Evolutionary conservation across 2,797 vertebrate species (phyloP).

Genomic region (Propithecus perrieri): DNA sequence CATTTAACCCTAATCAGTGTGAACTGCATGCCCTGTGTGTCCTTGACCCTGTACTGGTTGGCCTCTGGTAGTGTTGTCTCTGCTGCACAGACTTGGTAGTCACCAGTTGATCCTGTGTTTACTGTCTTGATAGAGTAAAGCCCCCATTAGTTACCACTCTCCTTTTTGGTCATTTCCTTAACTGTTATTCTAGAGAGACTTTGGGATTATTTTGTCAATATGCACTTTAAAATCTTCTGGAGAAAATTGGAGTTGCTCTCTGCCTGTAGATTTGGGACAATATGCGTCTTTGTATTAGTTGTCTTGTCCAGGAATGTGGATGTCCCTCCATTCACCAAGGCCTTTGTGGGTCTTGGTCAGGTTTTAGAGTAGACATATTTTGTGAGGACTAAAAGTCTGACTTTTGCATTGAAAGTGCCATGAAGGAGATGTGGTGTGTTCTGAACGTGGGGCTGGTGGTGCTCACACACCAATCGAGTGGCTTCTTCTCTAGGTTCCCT

Average conservation of each 20-base stretch:
- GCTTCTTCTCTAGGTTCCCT: conserved; percentile 91
- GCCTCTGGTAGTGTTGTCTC: rapidly evolving
- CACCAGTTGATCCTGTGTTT: neutral
- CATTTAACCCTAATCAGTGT: no score
- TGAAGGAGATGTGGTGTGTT: neutral
- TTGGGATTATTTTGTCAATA: neutral
- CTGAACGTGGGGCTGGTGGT: rapidly evolving
- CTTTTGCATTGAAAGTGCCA: neutral
- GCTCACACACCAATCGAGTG: neutral
- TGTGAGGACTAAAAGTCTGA: neutral
- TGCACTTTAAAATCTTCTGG: neutral
- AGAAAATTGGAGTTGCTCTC: neutral
- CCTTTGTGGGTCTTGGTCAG: no score
- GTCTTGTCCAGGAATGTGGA: rapidly evolving
- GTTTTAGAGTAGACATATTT: neutral
- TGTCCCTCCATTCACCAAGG: rapidly evolving
- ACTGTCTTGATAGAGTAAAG: rapidly evolving
- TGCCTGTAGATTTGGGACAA: neutral
- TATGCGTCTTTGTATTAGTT: rapidly evolving
- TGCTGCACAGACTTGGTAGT: rapidly evolving
- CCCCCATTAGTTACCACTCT: rapidly evolving
- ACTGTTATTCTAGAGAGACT: neutral
- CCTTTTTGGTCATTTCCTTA: neutral
- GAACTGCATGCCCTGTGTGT: rapidly evolving
- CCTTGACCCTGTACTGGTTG: neutral